These are phyloP conservation scores for Hyaena hyaena DNA, from an alignment of 2,113 vertebrate genomes.

Conservation along the genomic window DNA sequence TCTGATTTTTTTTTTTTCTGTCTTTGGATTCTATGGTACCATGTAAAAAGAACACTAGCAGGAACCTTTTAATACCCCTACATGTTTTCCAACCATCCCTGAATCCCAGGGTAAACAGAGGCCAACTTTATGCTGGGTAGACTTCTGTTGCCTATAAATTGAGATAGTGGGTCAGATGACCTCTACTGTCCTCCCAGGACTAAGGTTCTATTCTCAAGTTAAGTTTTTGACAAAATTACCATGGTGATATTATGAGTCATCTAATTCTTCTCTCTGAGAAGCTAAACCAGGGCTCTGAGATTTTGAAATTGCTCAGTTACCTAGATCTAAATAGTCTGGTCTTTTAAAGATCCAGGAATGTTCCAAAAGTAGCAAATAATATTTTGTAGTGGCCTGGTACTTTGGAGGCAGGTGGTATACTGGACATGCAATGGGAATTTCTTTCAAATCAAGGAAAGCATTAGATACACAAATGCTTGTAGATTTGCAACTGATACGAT, in stretches of 20 bases:
- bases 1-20: not conserved
- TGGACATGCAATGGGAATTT: not conserved
- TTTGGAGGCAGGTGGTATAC: not conserved
- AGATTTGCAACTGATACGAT: slow-evolving; percentile 22
- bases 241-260: not conserved
- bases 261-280: not conserved
- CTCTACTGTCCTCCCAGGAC: not conserved
- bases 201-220: not conserved
- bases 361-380: not conserved
- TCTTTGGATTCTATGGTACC: not conserved
- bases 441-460: slow-evolving; percentile 19
- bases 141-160: not conserved
- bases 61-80: not conserved
- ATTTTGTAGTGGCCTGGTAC: not conserved
- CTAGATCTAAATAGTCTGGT: not conserved
- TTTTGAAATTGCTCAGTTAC: not conserved
- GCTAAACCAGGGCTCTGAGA: not conserved
- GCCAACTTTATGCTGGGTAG: not conserved
- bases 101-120: not conserved
- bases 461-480: not conserved
- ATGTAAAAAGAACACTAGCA: not conserved
- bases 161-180: not conserved
- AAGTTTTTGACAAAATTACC: not conserved
- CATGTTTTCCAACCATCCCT: not conserved
- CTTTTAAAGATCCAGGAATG: not conserved